phyloP scores from a whole-genome alignment of 2,113 vertebrate species.

The Sisor rabdophorus region DNA sequence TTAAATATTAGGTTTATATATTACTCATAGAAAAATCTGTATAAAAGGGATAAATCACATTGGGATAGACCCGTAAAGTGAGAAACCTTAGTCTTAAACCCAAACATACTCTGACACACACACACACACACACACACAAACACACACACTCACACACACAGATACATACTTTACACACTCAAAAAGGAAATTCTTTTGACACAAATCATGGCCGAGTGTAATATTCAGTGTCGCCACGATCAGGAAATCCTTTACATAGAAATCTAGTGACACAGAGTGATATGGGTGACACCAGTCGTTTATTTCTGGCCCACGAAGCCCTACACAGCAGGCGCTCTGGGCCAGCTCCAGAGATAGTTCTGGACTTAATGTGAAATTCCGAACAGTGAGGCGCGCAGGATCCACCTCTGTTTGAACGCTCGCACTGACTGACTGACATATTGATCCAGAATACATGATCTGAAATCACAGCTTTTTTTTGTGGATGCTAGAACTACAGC shows the following conservation, averaged over 20 bases:
- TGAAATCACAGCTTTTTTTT: constrained; percentile 76
- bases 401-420: constrained; percentile 54
- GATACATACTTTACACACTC: neutral
- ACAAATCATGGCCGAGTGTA: constrained; percentile 43
- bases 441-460: constrained; percentile 52
- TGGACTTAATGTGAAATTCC: constrained; percentile 60
- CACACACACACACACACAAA: constrained; percentile 15
- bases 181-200: constrained; percentile 34
- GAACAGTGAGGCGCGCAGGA: constrained; percentile 54
- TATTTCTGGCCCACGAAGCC: constrained; percentile 61
- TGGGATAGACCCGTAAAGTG: constrained; percentile 71
- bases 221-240: constrained; percentile 39
- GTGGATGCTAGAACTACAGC: constrained; percentile 68
- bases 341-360: constrained; percentile 46
- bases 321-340: constrained; percentile 71
- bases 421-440: constrained; percentile 50
- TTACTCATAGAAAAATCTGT: constrained; percentile 80
- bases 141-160: constrained; percentile 10
- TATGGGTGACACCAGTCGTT: constrained; percentile 39
- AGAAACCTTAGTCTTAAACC: constrained; percentile 43
- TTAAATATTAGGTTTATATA: constrained; percentile 83
- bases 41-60: constrained; percentile 72
- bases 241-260: constrained; percentile 49
- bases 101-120: constrained; percentile 4
- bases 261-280: constrained; percentile 42